A percentile compares a stretch with the other conserved stretches of the same genome.
phyloP scores from a whole-genome alignment of 1,140 invertebrate species.

The Planococcus citri region DNA sequence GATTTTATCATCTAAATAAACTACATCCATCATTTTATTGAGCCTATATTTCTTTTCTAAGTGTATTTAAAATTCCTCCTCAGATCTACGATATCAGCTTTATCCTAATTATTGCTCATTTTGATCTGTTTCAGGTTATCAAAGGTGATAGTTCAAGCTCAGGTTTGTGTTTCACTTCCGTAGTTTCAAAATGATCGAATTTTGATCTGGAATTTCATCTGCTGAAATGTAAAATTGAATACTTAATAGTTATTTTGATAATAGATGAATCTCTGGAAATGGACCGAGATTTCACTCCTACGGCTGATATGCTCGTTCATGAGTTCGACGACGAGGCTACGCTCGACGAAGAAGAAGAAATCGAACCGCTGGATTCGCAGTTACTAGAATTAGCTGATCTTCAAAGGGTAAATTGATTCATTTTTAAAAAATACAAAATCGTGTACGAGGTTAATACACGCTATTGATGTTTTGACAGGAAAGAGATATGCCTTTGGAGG shows the following conservation, averaged over 20 bases:
- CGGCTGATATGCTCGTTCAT: constrained; percentile 84
- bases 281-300: constrained; percentile 53
- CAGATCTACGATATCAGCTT: no score
- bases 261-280: constrained; percentile 15
- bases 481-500: constrained; percentile 86
- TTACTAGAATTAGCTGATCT: constrained; percentile 77
- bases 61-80: no score
- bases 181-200: no score
- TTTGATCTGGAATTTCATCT: no score
- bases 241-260: constrained; percentile 7
- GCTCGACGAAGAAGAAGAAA: constrained; percentile 87
- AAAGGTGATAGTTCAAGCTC: background rate
- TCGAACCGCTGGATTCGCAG: constrained; percentile 75
- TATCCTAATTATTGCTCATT: background rate
- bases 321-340: constrained; percentile 95
- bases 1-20: no score
- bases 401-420: constrained; percentile 29
- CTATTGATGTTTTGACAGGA: constrained; percentile 35
- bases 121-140: background rate
- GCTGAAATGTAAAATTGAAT: no score
- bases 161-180: background rate
- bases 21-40: no score
- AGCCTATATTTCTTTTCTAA: no score
- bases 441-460: background rate
- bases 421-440: background rate